Evolutionary conservation across 2,797 vertebrate species (phyloP).

Genomic region (Pempheris klunzingeri): DNA sequence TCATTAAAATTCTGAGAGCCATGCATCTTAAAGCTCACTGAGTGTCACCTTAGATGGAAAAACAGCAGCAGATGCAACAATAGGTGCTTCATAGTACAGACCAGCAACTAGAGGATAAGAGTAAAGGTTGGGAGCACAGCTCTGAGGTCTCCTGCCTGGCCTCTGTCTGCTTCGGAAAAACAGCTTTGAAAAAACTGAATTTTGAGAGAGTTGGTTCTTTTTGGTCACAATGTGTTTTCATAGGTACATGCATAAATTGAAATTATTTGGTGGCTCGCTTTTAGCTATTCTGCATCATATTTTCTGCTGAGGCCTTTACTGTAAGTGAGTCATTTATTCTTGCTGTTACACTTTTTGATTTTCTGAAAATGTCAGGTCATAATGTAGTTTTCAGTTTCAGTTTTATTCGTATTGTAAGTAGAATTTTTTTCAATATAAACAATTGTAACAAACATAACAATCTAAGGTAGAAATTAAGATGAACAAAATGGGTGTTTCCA

Average conservation of each 20-base stretch:
- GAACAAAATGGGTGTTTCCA: no score
- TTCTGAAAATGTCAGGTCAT: no score
- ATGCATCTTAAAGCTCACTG: slow-evolving; percentile 73
- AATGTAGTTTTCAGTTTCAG: no score
- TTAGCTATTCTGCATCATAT: not conserved
- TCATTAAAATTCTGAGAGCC: slow-evolving; percentile 78
- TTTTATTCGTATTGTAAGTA: no score
- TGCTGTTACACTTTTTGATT: no score
- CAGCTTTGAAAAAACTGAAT: slow-evolving; percentile 17
- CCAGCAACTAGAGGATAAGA: slow-evolving; percentile 24
- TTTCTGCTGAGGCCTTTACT: slow-evolving; percentile 5
- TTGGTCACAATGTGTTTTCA: slow-evolving; percentile 30
- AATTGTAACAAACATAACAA: no score
- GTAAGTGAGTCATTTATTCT: slow-evolving; percentile 9
- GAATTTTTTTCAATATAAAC: no score
- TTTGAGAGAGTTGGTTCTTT: no score
- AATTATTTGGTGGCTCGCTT: slow-evolving; percentile 28
- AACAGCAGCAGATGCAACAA: slow-evolving; percentile 50
- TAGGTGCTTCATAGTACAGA: slow-evolving; percentile 43
- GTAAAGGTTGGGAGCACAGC: slow-evolving; percentile 7
- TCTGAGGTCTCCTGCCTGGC: slow-evolving; percentile 23
- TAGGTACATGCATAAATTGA: slow-evolving; percentile 9
- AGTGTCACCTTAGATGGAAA: slow-evolving; percentile 69
- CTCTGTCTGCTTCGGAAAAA: slow-evolving; percentile 30
- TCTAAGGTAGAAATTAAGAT: no score